These are phyloP conservation scores for Neostethus bicornis DNA, from an alignment of 2,797 vertebrate genomes.

Conservation along the genomic window DNA sequence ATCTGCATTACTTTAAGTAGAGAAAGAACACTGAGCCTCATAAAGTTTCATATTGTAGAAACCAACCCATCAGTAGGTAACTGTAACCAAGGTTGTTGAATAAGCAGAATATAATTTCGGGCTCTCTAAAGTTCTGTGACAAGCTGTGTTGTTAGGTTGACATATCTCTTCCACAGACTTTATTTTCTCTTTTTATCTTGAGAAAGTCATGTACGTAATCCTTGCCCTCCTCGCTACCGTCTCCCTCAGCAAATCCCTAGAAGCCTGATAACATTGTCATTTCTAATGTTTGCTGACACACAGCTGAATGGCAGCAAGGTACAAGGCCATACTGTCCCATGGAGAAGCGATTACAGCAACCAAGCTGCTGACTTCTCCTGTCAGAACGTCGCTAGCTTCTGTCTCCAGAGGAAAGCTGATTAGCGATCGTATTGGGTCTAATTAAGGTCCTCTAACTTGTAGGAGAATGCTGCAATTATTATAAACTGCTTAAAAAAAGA, in stretches of 20 bases:
- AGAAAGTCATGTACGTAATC: conserved; percentile 38
- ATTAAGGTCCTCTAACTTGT: conserved; percentile 18
- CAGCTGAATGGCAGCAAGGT: conserved; percentile 36
- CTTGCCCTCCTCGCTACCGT: conserved; percentile 13
- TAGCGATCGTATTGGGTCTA: conserved; percentile 32
- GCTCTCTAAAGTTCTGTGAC: conserved; percentile 21
- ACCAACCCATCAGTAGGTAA: not conserved
- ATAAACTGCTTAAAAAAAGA: not conserved
- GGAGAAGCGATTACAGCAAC: conserved; percentile 34
- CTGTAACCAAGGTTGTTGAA: conserved; percentile 20
- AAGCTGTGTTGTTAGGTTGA: conserved; percentile 21
- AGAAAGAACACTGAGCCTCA: too few species aligned
- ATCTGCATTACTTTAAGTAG: not conserved
- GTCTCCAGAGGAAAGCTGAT: conserved; percentile 39
- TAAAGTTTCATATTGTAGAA: not conserved
- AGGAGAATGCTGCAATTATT: conserved; percentile 6
- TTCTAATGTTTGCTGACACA: conserved; percentile 29
- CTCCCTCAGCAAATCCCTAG: conserved; percentile 24
- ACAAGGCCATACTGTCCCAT: conserved; percentile 30
- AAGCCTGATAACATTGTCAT: conserved; percentile 50
- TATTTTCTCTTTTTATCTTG: conserved; percentile 50
- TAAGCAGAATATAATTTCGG: conserved; percentile 10
- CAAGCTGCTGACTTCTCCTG: conserved; percentile 14
- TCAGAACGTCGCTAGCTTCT: conserved; percentile 25
- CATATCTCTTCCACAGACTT: conserved; percentile 42